Conservation (phyloP, 2,888 invertebrate genomes). For the Chaitophorus viminalis region DNA sequence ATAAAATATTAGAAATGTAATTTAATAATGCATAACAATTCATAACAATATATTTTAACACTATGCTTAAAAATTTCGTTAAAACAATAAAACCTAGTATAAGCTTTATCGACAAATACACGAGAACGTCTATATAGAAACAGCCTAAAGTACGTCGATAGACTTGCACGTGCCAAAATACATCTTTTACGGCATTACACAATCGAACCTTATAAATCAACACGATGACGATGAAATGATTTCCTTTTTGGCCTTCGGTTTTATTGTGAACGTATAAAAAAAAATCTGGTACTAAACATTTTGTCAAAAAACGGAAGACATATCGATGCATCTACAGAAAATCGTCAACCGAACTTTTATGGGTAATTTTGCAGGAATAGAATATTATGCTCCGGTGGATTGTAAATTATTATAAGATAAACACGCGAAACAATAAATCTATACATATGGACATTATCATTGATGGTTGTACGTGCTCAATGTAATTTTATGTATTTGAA, state of each 20-base stretch:
- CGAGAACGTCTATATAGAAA: conserved; percentile 7
- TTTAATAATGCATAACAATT: background rate
- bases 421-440: background rate
- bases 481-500: background rate
- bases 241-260: conserved; percentile 8
- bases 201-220: conserved; percentile 5
- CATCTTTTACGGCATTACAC: background rate
- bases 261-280: background rate
- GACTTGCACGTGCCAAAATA: conserved; percentile 20
- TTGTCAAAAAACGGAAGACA: background rate
- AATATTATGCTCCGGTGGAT: background rate
- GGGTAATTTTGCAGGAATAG: background rate
- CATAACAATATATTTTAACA: no score
- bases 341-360: background rate
- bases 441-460: background rate
- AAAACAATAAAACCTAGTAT: background rate
- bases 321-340: background rate
- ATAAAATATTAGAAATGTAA: background rate
- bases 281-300: background rate
- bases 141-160: conserved; percentile 13
- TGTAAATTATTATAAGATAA: background rate
- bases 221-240: conserved; percentile 6
- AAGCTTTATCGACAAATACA: background rate
- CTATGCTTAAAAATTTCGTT: no score
- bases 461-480: no score